These are phyloP conservation scores for Amia ocellicauda DNA, from an alignment of 2,113 vertebrate genomes.

Conservation along the genomic window DNA sequence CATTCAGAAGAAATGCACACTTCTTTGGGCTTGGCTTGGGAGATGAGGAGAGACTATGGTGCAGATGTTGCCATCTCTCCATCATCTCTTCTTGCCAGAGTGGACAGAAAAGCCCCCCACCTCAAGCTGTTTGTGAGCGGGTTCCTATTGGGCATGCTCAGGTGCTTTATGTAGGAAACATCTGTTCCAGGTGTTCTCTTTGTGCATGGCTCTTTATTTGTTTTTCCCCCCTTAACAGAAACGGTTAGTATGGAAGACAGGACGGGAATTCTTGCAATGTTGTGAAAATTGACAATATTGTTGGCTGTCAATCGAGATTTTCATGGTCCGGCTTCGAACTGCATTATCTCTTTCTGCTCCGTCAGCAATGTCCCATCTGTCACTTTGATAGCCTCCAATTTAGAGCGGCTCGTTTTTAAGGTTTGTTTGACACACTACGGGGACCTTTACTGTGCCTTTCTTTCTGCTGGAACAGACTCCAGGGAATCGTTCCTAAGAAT, in stretches of 20 bases:
- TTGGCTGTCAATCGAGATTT: conserved; percentile 14
- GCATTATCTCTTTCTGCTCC: conserved; percentile 23
- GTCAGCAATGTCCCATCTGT: conserved; percentile 34
- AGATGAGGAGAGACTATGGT: neutral
- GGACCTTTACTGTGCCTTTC: neutral
- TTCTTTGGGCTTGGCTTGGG: neutral
- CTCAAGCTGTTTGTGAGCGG: neutral
- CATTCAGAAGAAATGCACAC: neutral
- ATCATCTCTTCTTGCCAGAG: neutral
- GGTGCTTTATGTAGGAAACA: neutral
- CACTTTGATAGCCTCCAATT: conserved; percentile 16
- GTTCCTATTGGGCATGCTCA: no score
- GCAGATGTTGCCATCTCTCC: neutral
- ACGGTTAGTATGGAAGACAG: neutral
- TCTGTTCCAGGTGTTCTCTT: neutral
- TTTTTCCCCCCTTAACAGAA: neutral
- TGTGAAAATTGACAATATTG: conserved; percentile 14
- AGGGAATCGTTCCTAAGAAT: neutral
- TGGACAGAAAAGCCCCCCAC: neutral
- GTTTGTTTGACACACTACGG: conserved; percentile 3
- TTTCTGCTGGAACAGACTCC: neutral
- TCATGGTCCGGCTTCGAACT: conserved; percentile 15
- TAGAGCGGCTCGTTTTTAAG: conserved; percentile 15
- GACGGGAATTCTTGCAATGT: neutral
- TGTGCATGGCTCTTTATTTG: neutral